Evolutionary conservation across 2,113 vertebrate genomes (phyloP).

Genomic region (Elachura formosa): DNA sequence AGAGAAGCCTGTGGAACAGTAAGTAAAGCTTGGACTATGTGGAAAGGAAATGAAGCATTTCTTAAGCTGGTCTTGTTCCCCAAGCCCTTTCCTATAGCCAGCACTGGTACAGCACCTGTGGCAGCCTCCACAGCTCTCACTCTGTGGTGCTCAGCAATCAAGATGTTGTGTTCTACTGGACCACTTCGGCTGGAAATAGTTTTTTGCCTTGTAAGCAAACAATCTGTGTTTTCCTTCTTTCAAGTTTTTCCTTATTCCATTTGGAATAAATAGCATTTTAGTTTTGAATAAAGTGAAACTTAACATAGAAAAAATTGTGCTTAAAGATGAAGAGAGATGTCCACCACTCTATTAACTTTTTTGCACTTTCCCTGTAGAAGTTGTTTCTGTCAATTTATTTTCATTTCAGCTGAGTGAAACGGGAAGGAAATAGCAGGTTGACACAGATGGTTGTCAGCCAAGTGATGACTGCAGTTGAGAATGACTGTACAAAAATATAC

Average conservation of each 20-base stretch:
- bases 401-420: constrained; percentile 35
- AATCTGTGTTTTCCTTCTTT: neutral
- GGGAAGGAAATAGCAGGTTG: constrained; percentile 40
- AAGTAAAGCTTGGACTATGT: neutral
- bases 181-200: neutral
- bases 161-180: neutral
- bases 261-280: constrained; percentile 23
- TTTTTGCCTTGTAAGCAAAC: constrained; percentile 5
- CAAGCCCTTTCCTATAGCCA: neutral
- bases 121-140: neutral
- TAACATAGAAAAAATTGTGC: neutral
- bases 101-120: neutral
- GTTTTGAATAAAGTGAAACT: neutral
- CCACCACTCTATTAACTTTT: neutral
- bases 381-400: constrained; percentile 49
- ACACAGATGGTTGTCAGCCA: constrained; percentile 56
- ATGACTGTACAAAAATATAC: constrained; percentile 46
- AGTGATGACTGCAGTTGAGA: constrained; percentile 51
- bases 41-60: neutral
- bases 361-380: constrained; percentile 13
- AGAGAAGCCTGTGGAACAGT: neutral
- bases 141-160: neutral
- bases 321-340: neutral
- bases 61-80: neutral
- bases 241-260: neutral